A percentile compares a stretch with the other conserved stretches of the same genome.
Conservation (phyloP, 2,888 invertebrate species). For the Dicranocentrus wangi region DNA sequence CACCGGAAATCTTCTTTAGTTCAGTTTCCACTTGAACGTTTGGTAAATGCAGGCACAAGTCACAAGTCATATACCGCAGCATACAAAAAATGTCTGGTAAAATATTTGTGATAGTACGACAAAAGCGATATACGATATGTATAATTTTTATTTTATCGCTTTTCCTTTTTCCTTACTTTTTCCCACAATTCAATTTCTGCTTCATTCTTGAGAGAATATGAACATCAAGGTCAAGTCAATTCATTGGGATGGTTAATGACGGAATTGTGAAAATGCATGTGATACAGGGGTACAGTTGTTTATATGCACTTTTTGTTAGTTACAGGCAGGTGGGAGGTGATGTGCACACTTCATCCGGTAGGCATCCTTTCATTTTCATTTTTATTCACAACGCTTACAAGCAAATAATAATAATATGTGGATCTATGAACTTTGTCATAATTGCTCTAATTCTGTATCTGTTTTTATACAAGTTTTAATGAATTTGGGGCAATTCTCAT, state of each 20-base stretch:
- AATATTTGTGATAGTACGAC: no score
- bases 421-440: neutral
- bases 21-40: neutral
- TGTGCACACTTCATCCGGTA: no score
- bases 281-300: neutral
- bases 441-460: neutral
- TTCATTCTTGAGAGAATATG: slow-evolving; percentile 20
- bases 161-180: slow-evolving; percentile 4
- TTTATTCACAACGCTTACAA: no score
- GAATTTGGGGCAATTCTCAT: slow-evolving; percentile 40
- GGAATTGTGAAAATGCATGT: slow-evolving; percentile 21
- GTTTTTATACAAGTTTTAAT: neutral
- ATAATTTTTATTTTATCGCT: slow-evolving; percentile 18
- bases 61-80: no score
- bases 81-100: no score
- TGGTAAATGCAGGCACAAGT: neutral
- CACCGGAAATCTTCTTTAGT: slow-evolving; percentile 10
- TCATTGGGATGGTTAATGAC: slow-evolving; percentile 42
- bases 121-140: neutral
- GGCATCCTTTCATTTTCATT: slow-evolving; percentile 4
- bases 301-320: no score
- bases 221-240: slow-evolving; percentile 40
- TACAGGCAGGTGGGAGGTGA: no score
- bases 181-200: slow-evolving; percentile 42
- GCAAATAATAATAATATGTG: no score